These are phyloP conservation scores for Eupithecia tripunctaria DNA, from an alignment of 2,888 invertebrate species.

Conservation along the genomic window DNA sequence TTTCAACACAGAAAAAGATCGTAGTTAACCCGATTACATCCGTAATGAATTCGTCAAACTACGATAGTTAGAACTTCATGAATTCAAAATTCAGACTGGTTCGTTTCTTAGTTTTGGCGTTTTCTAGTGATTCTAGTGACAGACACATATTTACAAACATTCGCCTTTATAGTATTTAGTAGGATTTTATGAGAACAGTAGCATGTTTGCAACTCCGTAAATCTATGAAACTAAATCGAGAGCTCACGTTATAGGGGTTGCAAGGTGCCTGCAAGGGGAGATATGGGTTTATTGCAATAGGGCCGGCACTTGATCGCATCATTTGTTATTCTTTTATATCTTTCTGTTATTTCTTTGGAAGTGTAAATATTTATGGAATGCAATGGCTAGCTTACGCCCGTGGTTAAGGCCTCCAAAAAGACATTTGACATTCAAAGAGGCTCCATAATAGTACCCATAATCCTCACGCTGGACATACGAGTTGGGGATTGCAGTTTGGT, in stretches of 20 bases:
- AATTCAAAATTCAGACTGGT: too few relatives aligned
- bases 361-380: neutral
- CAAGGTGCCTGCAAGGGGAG: slow-evolving; percentile 24
- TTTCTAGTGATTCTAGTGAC: too few relatives aligned
- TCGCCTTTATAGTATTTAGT: too few relatives aligned
- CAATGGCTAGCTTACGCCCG: neutral
- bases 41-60: too few relatives aligned
- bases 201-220: slow-evolving; percentile 7
- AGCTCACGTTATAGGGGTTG: slow-evolving; percentile 22
- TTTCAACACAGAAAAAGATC: too few relatives aligned
- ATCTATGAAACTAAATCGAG: neutral
- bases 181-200: neutral
- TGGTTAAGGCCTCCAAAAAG: neutral
- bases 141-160: too few relatives aligned
- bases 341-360: neutral
- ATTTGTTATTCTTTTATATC: slow-evolving; percentile 36
- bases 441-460: too few relatives aligned
- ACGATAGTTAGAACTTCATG: too few relatives aligned
- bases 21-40: too few relatives aligned
- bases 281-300: slow-evolving; percentile 30
- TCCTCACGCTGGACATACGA: too few relatives aligned
- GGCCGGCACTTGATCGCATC: slow-evolving; percentile 31
- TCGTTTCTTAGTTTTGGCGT: too few relatives aligned
- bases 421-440: neutral
- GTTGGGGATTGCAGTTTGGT: too few relatives aligned